Evolutionary conservation across 2,888 invertebrate genomes (phyloP).

Genomic region (Tipula confusa): DNA sequence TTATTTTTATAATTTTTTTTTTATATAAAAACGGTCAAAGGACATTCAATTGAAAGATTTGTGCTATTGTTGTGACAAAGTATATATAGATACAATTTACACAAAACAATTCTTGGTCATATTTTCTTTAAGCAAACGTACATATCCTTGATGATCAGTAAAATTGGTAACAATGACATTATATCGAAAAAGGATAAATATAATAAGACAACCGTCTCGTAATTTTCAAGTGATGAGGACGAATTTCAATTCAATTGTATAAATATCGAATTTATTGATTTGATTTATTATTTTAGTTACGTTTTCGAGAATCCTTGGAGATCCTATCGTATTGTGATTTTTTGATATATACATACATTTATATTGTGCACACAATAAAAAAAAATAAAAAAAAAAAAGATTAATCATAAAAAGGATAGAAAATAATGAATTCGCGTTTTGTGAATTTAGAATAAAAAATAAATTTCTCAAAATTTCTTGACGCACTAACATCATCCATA

Average conservation of each 20-base stretch:
- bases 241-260: not conserved
- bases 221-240: conserved; percentile 25
- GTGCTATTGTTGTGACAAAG: conserved; percentile 5
- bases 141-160: conserved; percentile 12
- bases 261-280: not conserved
- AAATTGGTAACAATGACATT: conserved; percentile 20
- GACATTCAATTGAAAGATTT: conserved; percentile 25
- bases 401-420: conserved; percentile 8
- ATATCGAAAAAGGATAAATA: not conserved
- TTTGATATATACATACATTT: not conserved
- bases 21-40: conserved; percentile 12
- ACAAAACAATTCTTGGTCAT: not conserved
- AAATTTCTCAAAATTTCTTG: not conserved
- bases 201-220: conserved; percentile 20
- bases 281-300: not conserved
- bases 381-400: not conserved
- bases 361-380: not conserved
- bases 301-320: not conserved
- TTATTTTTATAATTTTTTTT: not conserved
- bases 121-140: not conserved
- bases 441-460: not conserved
- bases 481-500: not conserved
- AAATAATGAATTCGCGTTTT: not conserved
- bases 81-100: conserved; percentile 3
- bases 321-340: not conserved